Evolutionary conservation across 2,888 invertebrate genomes (phyloP).

Genomic region (Agonopterix subpropinquella): DNA sequence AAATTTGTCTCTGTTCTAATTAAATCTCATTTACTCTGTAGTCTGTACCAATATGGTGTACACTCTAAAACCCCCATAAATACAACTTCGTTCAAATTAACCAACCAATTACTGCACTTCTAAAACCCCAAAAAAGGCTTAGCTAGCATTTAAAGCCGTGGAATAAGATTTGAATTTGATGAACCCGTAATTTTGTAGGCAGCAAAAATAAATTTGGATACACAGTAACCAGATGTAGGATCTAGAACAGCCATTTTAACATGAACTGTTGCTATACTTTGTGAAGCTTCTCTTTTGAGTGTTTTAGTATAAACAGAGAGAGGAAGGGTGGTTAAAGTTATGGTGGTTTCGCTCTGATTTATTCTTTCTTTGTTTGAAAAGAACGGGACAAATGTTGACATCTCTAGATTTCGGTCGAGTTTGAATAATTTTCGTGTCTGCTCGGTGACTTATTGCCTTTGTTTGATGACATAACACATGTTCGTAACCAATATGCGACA

Average conservation of each 20-base stretch:
- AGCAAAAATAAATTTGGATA: constrained; percentile 2
- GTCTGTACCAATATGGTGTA: constrained; percentile 25
- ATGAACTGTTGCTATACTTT: constrained; percentile 47
- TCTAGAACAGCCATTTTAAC: constrained; percentile 29
- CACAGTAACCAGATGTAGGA: constrained; percentile 39
- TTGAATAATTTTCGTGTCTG: constrained; percentile 23
- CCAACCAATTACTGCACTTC: background rate
- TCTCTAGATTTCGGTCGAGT: constrained; percentile 18
- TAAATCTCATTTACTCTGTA: too few species aligned
- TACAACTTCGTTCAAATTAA: background rate
- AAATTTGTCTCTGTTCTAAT: constrained; percentile 38
- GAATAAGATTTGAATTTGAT: background rate
- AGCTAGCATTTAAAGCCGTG: background rate
- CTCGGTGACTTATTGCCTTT: constrained; percentile 28
- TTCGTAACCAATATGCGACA: background rate
- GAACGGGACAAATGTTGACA: constrained; percentile 59
- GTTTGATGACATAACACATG: constrained; percentile 13
- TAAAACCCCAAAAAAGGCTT: background rate
- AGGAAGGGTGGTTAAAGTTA: constrained; percentile 29
- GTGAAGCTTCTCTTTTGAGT: constrained; percentile 34
- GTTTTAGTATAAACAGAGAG: constrained; percentile 23
- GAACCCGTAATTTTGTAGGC: background rate
- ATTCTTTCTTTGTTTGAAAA: constrained; percentile 68
- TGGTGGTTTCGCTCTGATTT: constrained; percentile 51
- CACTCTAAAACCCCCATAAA: constrained; percentile 10